A percentile compares a stretch with the other conserved stretches of the same genome.
Conservation (phyloP, 92 coral and sea anemone genomes). For the Porites divaricata region DNA sequence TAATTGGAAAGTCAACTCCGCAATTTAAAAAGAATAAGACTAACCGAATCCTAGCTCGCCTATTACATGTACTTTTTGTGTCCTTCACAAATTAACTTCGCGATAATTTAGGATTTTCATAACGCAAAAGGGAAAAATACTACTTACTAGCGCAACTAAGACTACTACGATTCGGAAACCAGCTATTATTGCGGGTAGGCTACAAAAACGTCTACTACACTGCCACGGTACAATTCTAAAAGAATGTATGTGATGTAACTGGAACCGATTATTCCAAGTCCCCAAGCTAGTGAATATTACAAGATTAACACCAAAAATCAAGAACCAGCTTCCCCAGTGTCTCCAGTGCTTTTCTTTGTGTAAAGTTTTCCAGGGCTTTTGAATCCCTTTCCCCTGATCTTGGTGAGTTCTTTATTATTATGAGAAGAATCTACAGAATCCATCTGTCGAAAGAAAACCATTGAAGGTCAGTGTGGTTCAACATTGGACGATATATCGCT, state of each 20-base stretch:
- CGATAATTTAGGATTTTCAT: not conserved
- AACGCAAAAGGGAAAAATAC: not conserved
- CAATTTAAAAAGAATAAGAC: conserved; percentile 13
- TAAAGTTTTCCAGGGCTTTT: conserved; percentile 92
- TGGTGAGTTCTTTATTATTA: conserved; percentile 49
- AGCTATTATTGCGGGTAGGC: conserved; percentile 6
- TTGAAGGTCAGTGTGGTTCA: not conserved
- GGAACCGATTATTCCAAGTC: not conserved
- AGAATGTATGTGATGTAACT: not conserved
- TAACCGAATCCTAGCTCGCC: not conserved
- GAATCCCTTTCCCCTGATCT: conserved; percentile 74
- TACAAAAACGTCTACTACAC: conserved; percentile 25
- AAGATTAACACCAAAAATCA: conserved; percentile 25
- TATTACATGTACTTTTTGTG: not conserved
- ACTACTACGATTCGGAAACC: not conserved
- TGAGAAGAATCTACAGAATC: conserved; percentile 61
- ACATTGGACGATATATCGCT: not conserved
- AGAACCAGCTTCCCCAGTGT: conserved; percentile 9
- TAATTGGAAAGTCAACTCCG: conserved; percentile 14
- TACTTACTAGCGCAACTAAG: not conserved
- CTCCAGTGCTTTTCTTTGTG: conserved; percentile 49
- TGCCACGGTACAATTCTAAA: not conserved
- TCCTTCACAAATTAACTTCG: conserved; percentile 2
- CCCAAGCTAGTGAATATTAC: conserved; percentile 13
- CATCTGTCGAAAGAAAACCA: conserved; percentile 33